These are phyloP conservation scores for Pica pica DNA, from an alignment of 2,113 vertebrate genomes.

Conservation along the genomic window DNA sequence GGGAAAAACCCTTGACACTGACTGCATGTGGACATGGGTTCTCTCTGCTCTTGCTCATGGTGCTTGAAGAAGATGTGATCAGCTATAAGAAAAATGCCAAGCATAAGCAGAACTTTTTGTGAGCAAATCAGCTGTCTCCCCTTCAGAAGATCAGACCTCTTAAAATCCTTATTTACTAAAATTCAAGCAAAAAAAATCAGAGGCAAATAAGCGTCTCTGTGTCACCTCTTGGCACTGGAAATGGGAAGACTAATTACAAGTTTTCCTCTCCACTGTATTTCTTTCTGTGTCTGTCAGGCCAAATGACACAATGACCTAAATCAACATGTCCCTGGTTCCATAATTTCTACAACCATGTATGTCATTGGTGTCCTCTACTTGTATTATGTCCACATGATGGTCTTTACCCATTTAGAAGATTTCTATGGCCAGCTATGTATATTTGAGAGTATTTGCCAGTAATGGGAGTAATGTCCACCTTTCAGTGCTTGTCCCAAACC, in stretches of 20 bases:
- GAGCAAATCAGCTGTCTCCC: not conserved
- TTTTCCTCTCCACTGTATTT: not conserved
- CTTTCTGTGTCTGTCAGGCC: not conserved
- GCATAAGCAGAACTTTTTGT: not conserved
- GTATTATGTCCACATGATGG: not conserved
- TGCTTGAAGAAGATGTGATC: not conserved
- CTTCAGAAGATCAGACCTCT: not conserved
- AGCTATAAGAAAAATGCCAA: not conserved
- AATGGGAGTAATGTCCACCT: not conserved
- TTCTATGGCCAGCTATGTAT: not conserved
- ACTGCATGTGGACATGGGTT: not conserved
- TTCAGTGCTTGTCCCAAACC: not conserved
- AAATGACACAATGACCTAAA: not conserved
- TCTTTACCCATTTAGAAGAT: not conserved
- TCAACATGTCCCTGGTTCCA: not conserved
- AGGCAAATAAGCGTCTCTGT: not conserved
- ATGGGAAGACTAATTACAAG: not conserved
- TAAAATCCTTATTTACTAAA: not conserved
- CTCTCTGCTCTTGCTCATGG: not conserved
- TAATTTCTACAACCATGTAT: not conserved
- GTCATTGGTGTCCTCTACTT: not conserved
- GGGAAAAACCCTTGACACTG: not conserved
- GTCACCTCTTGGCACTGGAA: not conserved
- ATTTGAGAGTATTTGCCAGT: not conserved
- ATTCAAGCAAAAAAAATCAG: not conserved